Evolutionary conservation across 2,888 invertebrate genomes (phyloP).

Genomic region (Eueremaeus valkanovi): DNA sequence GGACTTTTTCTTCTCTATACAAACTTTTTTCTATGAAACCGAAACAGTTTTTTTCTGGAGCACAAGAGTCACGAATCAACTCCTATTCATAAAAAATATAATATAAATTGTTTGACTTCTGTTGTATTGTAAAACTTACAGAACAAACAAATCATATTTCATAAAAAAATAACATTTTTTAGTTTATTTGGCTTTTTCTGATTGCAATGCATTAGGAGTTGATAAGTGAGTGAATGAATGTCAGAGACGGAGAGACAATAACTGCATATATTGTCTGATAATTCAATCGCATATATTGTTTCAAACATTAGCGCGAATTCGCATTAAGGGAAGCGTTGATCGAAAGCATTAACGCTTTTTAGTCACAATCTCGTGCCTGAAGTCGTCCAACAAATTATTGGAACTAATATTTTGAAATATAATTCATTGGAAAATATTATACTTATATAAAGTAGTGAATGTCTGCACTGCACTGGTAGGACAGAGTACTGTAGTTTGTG

Average conservation of each 20-base stretch:
- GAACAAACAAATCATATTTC: constrained; percentile 32
- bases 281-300: not conserved
- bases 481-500: too few relatives aligned
- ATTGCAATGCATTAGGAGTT: constrained; percentile 5
- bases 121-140: not conserved
- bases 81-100: constrained; percentile 12
- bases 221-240: not conserved
- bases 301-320: not conserved
- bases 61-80: constrained; percentile 11
- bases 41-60: constrained; percentile 12
- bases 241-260: not conserved
- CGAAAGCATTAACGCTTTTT: constrained; percentile 7
- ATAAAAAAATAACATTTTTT: constrained; percentile 11
- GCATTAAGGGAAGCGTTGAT: constrained; percentile 4
- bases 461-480: constrained; percentile 3
- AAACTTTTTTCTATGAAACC: constrained; percentile 13
- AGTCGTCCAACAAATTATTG: constrained; percentile 17
- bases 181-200: not conserved
- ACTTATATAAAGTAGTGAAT: constrained; percentile 33
- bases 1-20: not conserved
- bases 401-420: constrained; percentile 23
- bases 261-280: not conserved
- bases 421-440: constrained; percentile 23
- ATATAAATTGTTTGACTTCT: not conserved
- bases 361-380: constrained; percentile 15